Conservation (phyloP, 2,797 vertebrate species). For the Esox lucius region DNA sequence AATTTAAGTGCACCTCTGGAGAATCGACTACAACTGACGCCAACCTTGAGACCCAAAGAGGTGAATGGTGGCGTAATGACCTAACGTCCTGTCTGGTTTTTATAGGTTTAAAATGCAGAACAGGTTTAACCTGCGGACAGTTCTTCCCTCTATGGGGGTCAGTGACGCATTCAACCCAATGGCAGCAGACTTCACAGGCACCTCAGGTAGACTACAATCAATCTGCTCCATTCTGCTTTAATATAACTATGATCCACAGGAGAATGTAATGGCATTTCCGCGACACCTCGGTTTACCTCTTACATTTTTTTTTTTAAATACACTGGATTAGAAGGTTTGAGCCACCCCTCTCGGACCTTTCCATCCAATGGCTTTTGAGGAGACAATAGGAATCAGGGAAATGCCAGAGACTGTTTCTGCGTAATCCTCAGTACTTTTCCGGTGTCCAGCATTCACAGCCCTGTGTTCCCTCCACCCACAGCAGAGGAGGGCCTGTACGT, state of each 20-base stretch:
- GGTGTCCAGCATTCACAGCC: slow-evolving; percentile 8
- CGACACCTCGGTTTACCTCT: too few relatives aligned
- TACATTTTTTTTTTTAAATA: too few relatives aligned
- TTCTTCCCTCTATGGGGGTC: slow-evolving; percentile 82
- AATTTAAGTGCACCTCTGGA: too few relatives aligned
- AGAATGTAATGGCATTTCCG: not conserved
- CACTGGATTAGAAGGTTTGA: too few relatives aligned
- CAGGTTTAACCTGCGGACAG: slow-evolving; percentile 82
- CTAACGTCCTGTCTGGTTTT: not conserved
- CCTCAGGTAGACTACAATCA: slow-evolving; percentile 81
- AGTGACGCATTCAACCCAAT: slow-evolving; percentile 83
- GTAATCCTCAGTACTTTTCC: not conserved
- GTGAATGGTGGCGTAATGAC: not conserved
- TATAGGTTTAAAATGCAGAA: slow-evolving; percentile 87
- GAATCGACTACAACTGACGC: too few relatives aligned
- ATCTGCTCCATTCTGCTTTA: not conserved
- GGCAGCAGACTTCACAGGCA: slow-evolving; percentile 85
- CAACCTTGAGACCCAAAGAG: not conserved
- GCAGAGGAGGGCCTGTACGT: slow-evolving; percentile 82
- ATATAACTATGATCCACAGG: not conserved
- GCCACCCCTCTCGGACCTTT: too few relatives aligned
- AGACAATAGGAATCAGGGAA: too few relatives aligned
- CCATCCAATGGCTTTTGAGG: too few relatives aligned
- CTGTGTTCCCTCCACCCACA: slow-evolving; percentile 43
- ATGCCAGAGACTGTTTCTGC: too few relatives aligned